Evolutionary conservation across 2,888 invertebrate species (phyloP).

Genomic region (Tholera decimalis): DNA sequence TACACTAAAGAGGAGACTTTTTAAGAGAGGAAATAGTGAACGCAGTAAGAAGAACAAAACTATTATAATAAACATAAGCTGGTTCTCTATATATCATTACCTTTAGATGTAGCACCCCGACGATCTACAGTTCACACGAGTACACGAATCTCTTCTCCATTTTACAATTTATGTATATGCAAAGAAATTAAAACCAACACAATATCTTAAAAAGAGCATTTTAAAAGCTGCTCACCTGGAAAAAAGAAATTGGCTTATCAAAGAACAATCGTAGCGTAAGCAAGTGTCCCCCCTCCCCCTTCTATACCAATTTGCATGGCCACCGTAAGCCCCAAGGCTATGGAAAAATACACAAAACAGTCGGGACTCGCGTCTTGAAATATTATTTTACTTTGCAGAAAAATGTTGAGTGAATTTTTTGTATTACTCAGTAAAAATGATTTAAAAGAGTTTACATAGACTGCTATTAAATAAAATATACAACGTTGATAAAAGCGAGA

Average conservation of each 20-base stretch:
- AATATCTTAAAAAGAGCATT: constrained; percentile 38
- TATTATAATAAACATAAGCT: too few species aligned
- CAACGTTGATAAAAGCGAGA: too few species aligned
- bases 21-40: too few species aligned
- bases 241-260: constrained; percentile 58
- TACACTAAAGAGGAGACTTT: too few species aligned
- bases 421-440: not conserved
- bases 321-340: constrained; percentile 53
- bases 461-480: too few species aligned
- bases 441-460: not conserved
- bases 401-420: not conserved
- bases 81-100: too few species aligned
- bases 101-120: too few species aligned
- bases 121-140: too few species aligned
- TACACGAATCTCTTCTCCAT: too few species aligned
- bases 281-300: constrained; percentile 49
- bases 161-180: not conserved
- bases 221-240: constrained; percentile 52
- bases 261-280: constrained; percentile 63
- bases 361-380: constrained; percentile 21
- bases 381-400: constrained; percentile 34
- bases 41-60: too few species aligned
- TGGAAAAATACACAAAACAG: constrained; percentile 47
- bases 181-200: not conserved
- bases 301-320: constrained; percentile 63